phyloP scores from a whole-genome alignment of 2,888 invertebrate species.

The Drosophila limbata region DNA sequence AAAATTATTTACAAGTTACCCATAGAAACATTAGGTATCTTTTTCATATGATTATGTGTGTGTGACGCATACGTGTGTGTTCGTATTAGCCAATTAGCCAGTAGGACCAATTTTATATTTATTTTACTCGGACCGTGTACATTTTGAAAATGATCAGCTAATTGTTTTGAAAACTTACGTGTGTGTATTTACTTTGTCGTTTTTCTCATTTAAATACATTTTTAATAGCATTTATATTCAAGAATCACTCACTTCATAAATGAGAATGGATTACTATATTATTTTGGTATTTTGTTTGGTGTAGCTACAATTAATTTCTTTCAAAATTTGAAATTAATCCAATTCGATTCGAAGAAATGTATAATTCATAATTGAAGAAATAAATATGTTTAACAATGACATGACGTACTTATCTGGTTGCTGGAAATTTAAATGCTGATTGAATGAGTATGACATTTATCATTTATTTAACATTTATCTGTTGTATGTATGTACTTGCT shows the following conservation, averaged over 20 bases:
- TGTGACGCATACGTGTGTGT: not conserved
- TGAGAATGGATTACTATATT: not conserved
- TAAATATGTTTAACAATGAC: not conserved
- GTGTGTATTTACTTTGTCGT: not conserved
- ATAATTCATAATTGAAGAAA: not conserved
- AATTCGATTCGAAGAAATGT: not conserved
- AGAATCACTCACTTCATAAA: not conserved
- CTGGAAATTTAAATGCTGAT: not conserved
- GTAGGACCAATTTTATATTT: not conserved
- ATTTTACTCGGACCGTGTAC: not conserved
- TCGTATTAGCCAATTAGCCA: conserved; percentile 3
- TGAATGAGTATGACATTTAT: not conserved
- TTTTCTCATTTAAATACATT: not conserved
- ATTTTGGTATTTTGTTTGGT: not conserved
- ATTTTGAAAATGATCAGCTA: not conserved
- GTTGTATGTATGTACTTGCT: not conserved
- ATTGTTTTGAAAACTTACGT: not conserved
- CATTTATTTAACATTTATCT: too few species aligned
- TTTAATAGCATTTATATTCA: not conserved
- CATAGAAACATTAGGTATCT: not conserved
- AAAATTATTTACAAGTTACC: not conserved
- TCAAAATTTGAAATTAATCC: not conserved
- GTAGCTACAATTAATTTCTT: not conserved
- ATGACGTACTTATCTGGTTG: not conserved
- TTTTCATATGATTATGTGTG: not conserved